Base-by-base conservation (phyloP, 1,140 invertebrate genomes). In the Drosophila auraria region DNA sequence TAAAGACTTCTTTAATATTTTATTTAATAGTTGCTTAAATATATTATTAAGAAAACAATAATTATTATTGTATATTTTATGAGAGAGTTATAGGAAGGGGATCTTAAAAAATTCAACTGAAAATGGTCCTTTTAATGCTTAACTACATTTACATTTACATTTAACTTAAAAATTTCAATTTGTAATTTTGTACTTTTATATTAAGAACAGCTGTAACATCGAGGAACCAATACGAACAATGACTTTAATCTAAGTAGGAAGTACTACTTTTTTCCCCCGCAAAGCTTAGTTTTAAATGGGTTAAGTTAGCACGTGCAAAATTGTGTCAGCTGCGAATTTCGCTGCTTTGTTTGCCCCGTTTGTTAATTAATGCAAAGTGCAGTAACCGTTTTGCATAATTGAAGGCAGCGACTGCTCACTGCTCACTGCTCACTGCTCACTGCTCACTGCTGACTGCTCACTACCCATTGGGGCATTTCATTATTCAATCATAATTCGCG, bases 401-500 rank as follows among this genome's bases (percentile, higher is more conserved):
- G 81, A 81, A 78, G 73, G 78, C 44, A 71, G 73, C 72, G 71
- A 59, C 75, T 36, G 58, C 66, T 36, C 47, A 61, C 64, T 60
- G 56, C 64, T 54, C 78, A 80, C 70, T 75, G 65, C 56, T 57
- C 54, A 51, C 64, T 36, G 56, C 20, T 44, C 60, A 64, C 38
- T 65, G 56, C 64, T 54, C 78, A 80, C 70, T 75, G 65, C 56
- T 57, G 59, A 51, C 64, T 36, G 56, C 20, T 44, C 60, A 64
- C 38, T 65, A 50, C 63, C 64, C 86, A 83, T 78, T 78, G 75
- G 74, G 75, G 75, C 74, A 78, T 78, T 78, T 78, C 76, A 87
- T 89, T 89, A 89, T 89, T 89, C 86, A 89, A 89, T 90, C 84
- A 90, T 90, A 90, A 89, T 84, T 84, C 81, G 84, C 86, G 84